Percentiles rank a stretch among this genome's conserved stretches.
Evolutionary conservation across 2,113 vertebrate species (phyloP).

Genomic region (Heterotilapia buettikoferi): DNA sequence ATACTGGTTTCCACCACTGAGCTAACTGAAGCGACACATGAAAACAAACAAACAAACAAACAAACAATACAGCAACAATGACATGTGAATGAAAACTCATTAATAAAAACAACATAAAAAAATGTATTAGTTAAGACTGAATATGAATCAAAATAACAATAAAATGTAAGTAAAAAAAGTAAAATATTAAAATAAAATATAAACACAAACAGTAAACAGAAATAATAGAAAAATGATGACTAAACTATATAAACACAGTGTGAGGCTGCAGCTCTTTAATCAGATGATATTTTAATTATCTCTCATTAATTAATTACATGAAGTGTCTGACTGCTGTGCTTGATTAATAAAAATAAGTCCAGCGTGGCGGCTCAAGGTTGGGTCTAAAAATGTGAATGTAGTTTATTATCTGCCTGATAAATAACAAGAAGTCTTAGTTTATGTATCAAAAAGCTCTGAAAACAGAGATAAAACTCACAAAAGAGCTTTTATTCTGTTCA

Average conservation of each 20-base stretch:
- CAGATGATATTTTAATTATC: background rate
- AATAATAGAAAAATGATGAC: background rate
- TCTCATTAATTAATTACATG: background rate
- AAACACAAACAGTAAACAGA: background rate
- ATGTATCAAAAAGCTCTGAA: accelerated
- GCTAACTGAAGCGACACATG: background rate
- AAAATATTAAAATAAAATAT: background rate
- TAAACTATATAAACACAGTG: background rate
- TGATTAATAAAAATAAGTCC: background rate
- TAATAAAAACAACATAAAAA: background rate
- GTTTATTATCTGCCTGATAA: background rate
- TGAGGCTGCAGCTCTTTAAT: background rate
- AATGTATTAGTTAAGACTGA: background rate
- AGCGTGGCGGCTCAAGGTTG: background rate
- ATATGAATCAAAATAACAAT: background rate
- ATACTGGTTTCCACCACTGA: background rate
- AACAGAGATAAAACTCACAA: background rate
- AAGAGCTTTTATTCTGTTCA: background rate
- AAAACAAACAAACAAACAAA: background rate
- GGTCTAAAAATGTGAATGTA: background rate
- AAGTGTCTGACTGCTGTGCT: accelerated
- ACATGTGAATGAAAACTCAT: background rate
- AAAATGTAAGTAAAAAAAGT: background rate
- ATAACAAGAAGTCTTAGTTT: background rate
- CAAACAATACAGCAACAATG: background rate